Evolutionary conservation across 2,888 invertebrate genomes (phyloP).

Genomic region (Zootermopsis nevadensis): DNA sequence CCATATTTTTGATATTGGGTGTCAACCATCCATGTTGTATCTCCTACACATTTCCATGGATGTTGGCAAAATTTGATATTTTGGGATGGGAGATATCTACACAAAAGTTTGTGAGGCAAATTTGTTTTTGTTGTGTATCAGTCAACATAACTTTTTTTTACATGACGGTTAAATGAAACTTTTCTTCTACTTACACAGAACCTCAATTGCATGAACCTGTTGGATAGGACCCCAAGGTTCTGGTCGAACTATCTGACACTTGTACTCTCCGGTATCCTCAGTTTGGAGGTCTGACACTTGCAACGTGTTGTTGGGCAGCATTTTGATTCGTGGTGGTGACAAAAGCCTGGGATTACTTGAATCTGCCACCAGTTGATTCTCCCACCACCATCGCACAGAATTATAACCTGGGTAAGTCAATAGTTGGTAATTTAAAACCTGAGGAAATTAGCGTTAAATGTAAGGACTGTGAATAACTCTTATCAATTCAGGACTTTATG

Average conservation of each 20-base stretch:
- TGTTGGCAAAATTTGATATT: too few species aligned
- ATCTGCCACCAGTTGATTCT: constrained; percentile 72
- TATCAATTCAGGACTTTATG: too few species aligned
- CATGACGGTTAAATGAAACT: background rate
- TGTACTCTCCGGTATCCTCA: constrained; percentile 74
- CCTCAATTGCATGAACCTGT: constrained; percentile 82
- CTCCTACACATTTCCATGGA: too few species aligned
- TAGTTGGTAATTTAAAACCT: background rate
- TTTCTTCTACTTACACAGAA: constrained; percentile 73
- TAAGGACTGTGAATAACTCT: too few species aligned
- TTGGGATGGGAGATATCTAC: too few species aligned
- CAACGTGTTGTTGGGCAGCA: constrained; percentile 79
- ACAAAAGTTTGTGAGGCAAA: too few species aligned
- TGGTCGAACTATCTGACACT: constrained; percentile 74
- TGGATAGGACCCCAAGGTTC: constrained; percentile 76
- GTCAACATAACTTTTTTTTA: too few species aligned
- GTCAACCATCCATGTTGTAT: too few species aligned
- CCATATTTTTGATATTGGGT: too few species aligned
- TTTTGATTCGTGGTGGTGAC: constrained; percentile 69
- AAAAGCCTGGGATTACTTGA: constrained; percentile 65
- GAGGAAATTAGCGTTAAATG: too few species aligned
- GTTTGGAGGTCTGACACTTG: constrained; percentile 70
- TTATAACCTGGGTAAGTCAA: constrained; percentile 58
- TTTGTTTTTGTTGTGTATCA: too few species aligned
- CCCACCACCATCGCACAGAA: constrained; percentile 79